A percentile compares a stretch with the other conserved stretches of the same genome.
Conservation (phyloP, 1,140 invertebrate genomes). For the Megathymus violae region DNA sequence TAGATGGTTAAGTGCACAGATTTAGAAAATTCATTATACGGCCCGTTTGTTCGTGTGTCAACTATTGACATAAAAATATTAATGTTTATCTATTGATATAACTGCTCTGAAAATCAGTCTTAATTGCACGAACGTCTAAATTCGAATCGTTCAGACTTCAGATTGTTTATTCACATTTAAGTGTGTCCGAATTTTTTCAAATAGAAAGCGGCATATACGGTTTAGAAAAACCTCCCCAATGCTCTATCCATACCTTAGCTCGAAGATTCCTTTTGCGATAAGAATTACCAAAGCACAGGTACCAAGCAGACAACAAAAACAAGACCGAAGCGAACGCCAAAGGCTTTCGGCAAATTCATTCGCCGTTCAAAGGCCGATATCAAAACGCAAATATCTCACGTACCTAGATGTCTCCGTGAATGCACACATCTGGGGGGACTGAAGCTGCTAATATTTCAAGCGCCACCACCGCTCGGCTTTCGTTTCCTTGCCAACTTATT, state of each 20-base stretch:
- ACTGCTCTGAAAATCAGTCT: too few relatives aligned
- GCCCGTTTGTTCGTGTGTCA: too few relatives aligned
- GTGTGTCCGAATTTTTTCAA: not conserved
- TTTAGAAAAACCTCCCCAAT: too few relatives aligned
- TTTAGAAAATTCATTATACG: too few relatives aligned
- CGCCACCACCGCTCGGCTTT: slow-evolving; percentile 64
- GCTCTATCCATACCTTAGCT: slow-evolving; percentile 18
- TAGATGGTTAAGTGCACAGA: too few relatives aligned
- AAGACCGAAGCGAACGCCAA: slow-evolving; percentile 26
- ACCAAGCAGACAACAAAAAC: slow-evolving; percentile 30
- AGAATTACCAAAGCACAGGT: slow-evolving; percentile 26
- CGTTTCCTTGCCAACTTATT: slow-evolving; percentile 55
- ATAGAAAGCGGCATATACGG: too few relatives aligned
- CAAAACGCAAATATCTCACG: slow-evolving; percentile 74
- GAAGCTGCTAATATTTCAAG: slow-evolving; percentile 78
- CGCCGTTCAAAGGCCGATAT: slow-evolving; percentile 66
- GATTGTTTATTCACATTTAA: too few relatives aligned
- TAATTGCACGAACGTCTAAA: too few relatives aligned
- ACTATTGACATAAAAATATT: too few relatives aligned
- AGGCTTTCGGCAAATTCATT: slow-evolving; percentile 56
- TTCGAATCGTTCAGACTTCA: too few relatives aligned
- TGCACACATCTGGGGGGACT: slow-evolving; percentile 69
- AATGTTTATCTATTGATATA: too few relatives aligned
- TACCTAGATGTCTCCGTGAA: slow-evolving; percentile 61
- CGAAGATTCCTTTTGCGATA: slow-evolving; percentile 25